Evolutionary conservation across 2,888 invertebrate genomes (phyloP).

Genomic region (Schrankia costaestrigalis): DNA sequence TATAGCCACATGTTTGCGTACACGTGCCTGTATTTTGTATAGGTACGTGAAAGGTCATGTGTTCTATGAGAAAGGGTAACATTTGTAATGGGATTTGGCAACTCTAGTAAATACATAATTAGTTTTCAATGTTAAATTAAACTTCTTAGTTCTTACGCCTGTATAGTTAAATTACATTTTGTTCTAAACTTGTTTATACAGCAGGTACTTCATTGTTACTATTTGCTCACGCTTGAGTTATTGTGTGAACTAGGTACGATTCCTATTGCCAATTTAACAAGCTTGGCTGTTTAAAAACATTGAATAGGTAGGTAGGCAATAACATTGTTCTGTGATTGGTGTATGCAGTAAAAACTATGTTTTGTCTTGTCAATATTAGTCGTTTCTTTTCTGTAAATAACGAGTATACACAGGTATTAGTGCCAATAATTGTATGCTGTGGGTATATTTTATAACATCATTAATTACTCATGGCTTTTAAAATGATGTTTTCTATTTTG

Average conservation of each 20-base stretch:
- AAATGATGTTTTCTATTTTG: too few species aligned
- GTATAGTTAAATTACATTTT: too few species aligned
- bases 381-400: slow-evolving; percentile 2
- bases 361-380: slow-evolving; percentile 28
- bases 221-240: slow-evolving; percentile 12
- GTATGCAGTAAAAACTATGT: slow-evolving; percentile 21
- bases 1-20: slow-evolving; percentile 39
- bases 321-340: slow-evolving; percentile 36
- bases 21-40: slow-evolving; percentile 35
- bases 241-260: slow-evolving; percentile 24
- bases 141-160: too few species aligned
- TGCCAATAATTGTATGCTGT: too few species aligned
- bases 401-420: not conserved
- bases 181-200: too few species aligned
- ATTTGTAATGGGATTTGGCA: too few species aligned
- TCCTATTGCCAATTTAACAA: slow-evolving; percentile 13
- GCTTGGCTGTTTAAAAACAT: slow-evolving; percentile 26
- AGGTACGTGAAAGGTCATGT: slow-evolving; percentile 44
- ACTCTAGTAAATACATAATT: too few species aligned
- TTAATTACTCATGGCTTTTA: too few species aligned
- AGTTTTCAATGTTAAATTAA: too few species aligned
- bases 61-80: slow-evolving; percentile 28
- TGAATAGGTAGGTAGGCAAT: slow-evolving; percentile 35
- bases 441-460: too few species aligned
- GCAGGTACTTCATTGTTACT: not conserved